A percentile compares a stretch with the other conserved stretches of the same genome.
These are phyloP conservation scores for Poecilia picta DNA, from an alignment of 2,797 vertebrate genomes.

Conservation along the genomic window DNA sequence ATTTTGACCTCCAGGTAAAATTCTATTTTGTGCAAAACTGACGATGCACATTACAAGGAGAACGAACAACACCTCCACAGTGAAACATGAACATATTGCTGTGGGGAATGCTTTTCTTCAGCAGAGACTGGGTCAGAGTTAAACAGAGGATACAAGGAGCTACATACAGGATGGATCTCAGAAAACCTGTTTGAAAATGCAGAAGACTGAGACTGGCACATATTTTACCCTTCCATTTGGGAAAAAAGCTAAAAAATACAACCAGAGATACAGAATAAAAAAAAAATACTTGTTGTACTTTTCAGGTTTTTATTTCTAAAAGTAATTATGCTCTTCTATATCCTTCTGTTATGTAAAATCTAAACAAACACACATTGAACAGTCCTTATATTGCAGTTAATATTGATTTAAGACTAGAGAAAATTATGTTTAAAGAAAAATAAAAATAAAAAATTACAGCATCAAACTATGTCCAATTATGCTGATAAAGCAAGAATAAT, in stretches of 20 bases:
- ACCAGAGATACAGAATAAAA: neutral
- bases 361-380: neutral
- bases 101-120: neutral
- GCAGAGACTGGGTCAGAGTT: neutral
- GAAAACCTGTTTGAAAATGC: neutral
- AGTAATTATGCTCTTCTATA: neutral
- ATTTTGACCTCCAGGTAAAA: neutral
- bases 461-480: constrained; percentile 11
- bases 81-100: neutral
- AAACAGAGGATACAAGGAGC: neutral
- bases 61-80: neutral
- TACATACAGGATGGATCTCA: neutral
- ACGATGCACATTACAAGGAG: neutral
- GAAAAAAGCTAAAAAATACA: neutral
- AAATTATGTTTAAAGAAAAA: neutral
- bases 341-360: neutral
- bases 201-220: neutral
- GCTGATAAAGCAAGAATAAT: constrained; percentile 32
- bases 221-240: neutral
- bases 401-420: neutral
- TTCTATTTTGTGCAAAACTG: neutral
- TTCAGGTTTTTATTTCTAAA: neutral
- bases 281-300: neutral
- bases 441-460: neutral
- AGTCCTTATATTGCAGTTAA: neutral